These are phyloP conservation scores for Antennarius striatus DNA, from an alignment of 2,113 vertebrate species.

Conservation along the genomic window DNA sequence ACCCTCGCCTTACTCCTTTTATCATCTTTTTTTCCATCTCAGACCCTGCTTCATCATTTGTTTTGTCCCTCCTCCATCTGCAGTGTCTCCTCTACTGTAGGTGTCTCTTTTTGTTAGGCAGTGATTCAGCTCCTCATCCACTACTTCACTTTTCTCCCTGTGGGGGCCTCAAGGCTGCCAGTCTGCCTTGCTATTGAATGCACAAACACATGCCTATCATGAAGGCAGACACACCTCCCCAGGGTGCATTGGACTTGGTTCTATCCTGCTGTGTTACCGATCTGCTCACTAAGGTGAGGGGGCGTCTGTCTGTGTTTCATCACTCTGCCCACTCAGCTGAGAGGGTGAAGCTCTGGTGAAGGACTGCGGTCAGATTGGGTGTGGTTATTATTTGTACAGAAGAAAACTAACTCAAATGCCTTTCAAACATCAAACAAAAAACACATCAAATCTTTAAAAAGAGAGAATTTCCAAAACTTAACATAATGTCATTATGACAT, in stretches of 20 bases:
- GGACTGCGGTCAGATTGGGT: background rate
- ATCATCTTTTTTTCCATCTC: conserved; percentile 18
- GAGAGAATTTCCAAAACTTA: too few species aligned
- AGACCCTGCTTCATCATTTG: background rate
- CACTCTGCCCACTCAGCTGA: conserved; percentile 65
- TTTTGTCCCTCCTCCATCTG: conserved; percentile 5
- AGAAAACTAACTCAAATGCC: too few species aligned
- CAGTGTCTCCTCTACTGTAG: background rate
- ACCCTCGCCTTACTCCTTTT: conserved; percentile 14
- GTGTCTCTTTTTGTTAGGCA: background rate
- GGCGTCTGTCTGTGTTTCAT: conserved; percentile 63
- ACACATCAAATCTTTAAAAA: too few species aligned
- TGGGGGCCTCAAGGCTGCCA: conserved; percentile 49
- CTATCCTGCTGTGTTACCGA: conserved; percentile 69
- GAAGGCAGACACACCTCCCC: conserved; percentile 42
- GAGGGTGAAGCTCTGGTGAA: conserved; percentile 44
- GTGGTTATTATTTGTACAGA: too few species aligned
- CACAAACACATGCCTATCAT: conserved; percentile 19
- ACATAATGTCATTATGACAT: too few species aligned
- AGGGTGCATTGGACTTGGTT: conserved; percentile 56
- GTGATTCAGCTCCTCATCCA: conserved; percentile 52
- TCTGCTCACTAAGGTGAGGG: conserved; percentile 75
- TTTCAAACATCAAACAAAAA: too few species aligned
- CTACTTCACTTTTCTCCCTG: conserved; percentile 23
- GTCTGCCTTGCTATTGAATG: conserved; percentile 35